Conservation (phyloP, 2,113 vertebrate genomes). For the Ageneiosus marmoratus region DNA sequence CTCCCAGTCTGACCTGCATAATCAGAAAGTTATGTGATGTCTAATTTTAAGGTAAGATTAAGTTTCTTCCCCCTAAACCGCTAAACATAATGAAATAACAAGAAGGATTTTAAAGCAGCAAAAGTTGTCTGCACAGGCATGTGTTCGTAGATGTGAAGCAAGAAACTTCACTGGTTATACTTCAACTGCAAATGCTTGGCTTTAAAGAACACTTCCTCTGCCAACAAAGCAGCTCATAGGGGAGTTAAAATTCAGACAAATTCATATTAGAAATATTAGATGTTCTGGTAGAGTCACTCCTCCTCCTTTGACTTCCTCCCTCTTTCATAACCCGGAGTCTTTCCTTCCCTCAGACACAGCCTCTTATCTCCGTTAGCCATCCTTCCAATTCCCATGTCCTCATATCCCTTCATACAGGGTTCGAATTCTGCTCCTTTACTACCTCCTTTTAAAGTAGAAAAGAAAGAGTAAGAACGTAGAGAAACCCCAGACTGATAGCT, state of each 20-base stretch:
- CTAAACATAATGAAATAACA: background rate
- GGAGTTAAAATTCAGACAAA: background rate
- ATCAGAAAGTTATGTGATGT: background rate
- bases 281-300: background rate
- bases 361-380: background rate
- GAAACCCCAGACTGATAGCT: too few relatives aligned
- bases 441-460: background rate
- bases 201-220: background rate
- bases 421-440: background rate
- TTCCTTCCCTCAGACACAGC: background rate
- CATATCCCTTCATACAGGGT: background rate
- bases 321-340: background rate
- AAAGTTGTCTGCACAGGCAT: background rate
- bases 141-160: background rate
- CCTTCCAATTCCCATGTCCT: background rate
- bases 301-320: background rate
- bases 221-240: background rate
- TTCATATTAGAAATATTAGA: slow-evolving; percentile 3
- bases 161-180: background rate
- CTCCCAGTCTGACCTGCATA: background rate
- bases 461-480: background rate
- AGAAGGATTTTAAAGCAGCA: background rate
- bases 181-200: background rate
- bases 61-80: background rate
- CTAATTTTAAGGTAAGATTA: background rate